Evolutionary conservation across 2,888 invertebrate species (phyloP), one percentile per base, ranked within the genome.

Genomic region (Diarsia rubi): DNA sequence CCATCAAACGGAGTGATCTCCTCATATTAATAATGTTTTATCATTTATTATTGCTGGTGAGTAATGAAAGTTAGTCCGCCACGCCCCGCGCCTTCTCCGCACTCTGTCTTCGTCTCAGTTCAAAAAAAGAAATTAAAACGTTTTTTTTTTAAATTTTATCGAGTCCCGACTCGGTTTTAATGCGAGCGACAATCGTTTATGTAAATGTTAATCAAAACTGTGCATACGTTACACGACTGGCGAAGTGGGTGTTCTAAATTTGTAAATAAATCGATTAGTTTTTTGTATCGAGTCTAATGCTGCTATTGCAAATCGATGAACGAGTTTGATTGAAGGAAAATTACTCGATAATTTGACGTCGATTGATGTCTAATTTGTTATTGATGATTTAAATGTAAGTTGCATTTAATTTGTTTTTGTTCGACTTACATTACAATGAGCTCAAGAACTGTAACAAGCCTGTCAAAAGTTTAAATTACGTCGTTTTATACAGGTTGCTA

Each of bases 1-100:
- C 92, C 94, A 94, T 95, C 95, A 93, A 90, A 92, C 90, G 91
- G 91, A 90, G 90, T 93, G 95, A 95, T 96, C 95, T 93, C 92
- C 88, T 90, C 92, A 92, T 94, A 96, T 96, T 96, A 96, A 96
- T 96, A 96, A 96, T 96, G 96, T 96, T 95, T 96, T 96, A 96
- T 96, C 96, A 96, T 96, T 96, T 96, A 96, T 96, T 95, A 96
- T 93, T 90, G 91, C 91, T 90, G 89, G 90, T 96, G 96, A 96
- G 96, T 96, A 96, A 96, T 96, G 96, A 95, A 96, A 96, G 94
- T 96, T 94, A 93, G 92, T 90, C 93, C 83, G 93, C 93, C 95
- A 95, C 96, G 96, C 96, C 96, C 95, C 93, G 93, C 93, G 91
- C 93, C 92, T 91, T 92, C 91, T 87, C 92, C 89, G 90, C 93